Conservation (phyloP, 2,888 invertebrate genomes). For the Mellilla xanthometata region DNA sequence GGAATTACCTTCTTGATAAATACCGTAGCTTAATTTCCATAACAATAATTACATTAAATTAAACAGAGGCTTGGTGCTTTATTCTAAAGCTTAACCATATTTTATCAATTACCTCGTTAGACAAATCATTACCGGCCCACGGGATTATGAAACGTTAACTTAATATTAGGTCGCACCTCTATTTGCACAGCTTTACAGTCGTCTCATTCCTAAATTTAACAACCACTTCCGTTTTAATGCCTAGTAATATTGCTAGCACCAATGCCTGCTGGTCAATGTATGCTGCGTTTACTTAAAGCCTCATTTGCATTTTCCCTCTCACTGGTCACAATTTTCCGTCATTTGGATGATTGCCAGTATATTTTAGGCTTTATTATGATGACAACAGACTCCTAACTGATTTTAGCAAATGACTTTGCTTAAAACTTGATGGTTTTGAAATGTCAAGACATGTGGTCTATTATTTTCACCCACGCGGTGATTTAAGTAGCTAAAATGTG, state of each 20-base stretch:
- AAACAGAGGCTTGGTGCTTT: not conserved
- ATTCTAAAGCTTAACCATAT: not conserved
- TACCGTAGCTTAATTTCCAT: conserved; percentile 4
- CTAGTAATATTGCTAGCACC: not conserved
- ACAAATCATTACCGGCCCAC: conserved; percentile 3
- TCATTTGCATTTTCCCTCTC: conserved; percentile 18
- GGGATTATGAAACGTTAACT: conserved; percentile 3
- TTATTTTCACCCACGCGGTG: conserved; percentile 69
- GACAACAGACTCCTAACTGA: conserved; percentile 11
- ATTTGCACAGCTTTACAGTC: not conserved
- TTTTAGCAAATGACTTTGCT: conserved; percentile 7
- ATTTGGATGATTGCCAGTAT: conserved; percentile 2
- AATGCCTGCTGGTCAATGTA: conserved; percentile 10
- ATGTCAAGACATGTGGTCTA: conserved; percentile 64
- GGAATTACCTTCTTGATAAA: conserved; percentile 12
- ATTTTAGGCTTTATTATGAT: conserved; percentile 12
- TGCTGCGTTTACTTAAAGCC: conserved; percentile 3
- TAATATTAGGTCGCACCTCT: conserved; percentile 6
- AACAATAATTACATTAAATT: conserved; percentile 1
- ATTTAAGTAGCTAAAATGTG: conserved; percentile 44
- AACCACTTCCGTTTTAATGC: conserved; percentile 6
- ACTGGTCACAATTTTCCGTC: conserved; percentile 14
- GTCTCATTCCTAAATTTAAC: not conserved
- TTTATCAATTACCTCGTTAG: conserved; percentile 6
- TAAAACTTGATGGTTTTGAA: conserved; percentile 51